These are phyloP conservation scores for Drosophila nr. medialis DNA, from an alignment of 2,888 invertebrate species.

Conservation along the genomic window DNA sequence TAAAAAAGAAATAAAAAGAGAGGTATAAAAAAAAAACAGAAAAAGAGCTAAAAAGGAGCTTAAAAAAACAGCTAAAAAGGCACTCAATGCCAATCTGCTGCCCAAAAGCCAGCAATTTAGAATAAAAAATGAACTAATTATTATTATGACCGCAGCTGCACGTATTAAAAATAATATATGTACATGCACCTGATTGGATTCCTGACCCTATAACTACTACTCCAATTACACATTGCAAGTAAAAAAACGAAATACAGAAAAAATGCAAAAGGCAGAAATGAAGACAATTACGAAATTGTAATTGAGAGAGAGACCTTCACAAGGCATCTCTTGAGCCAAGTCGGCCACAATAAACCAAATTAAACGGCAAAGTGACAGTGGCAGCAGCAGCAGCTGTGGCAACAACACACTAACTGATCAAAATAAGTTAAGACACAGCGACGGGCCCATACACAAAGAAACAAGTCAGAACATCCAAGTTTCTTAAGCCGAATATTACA, in stretches of 20 bases:
- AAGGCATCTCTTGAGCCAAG: constrained; percentile 42
- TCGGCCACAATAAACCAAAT: constrained; percentile 76
- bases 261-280: constrained; percentile 8
- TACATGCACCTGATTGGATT: constrained; percentile 10
- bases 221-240: constrained; percentile 57
- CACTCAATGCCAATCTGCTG: constrained; percentile 29
- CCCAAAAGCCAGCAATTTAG: constrained; percentile 35
- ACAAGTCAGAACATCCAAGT: not conserved
- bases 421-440: constrained; percentile 56
- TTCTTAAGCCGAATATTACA: not conserved
- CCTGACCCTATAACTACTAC: constrained; percentile 49
- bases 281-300: constrained; percentile 67
- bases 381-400: constrained; percentile 37
- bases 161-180: not conserved
- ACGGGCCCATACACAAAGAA: constrained; percentile 7
- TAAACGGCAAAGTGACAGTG: constrained; percentile 67
- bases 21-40: constrained; percentile 32
- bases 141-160: not conserved
- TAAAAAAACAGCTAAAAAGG: constrained; percentile 18
- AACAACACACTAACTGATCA: constrained; percentile 62
- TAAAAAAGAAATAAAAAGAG: not conserved
- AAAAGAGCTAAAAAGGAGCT: constrained; percentile 35
- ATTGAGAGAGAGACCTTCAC: constrained; percentile 65
- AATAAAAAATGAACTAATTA: constrained; percentile 27
- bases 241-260: not conserved